phyloP scores from a whole-genome alignment of 2,113 vertebrate genomes.

The Sebastes fasciatus region DNA sequence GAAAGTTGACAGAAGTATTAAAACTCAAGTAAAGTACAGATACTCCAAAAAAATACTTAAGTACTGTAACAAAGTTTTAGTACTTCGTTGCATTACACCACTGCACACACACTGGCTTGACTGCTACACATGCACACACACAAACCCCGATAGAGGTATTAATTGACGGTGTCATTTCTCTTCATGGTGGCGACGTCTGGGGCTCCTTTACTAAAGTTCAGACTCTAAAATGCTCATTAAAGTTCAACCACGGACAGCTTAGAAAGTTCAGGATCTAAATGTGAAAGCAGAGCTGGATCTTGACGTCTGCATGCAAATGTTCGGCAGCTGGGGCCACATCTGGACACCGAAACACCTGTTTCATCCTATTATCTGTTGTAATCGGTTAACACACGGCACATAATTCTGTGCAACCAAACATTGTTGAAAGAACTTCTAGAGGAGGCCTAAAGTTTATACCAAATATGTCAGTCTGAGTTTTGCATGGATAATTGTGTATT shows the following conservation, averaged over 20 bases:
- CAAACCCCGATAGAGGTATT: background rate
- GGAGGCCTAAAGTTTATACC: background rate
- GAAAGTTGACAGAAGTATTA: too few species aligned
- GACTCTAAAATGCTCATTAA: background rate
- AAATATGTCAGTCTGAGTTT: background rate
- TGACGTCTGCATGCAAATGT: slow-evolving; percentile 3
- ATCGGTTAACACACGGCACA: background rate
- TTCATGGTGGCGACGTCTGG: background rate
- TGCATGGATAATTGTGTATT: background rate
- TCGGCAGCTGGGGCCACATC: slow-evolving; percentile 4
- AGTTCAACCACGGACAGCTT: slow-evolving; percentile 16
- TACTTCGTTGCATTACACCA: too few species aligned
- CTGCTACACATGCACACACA: background rate
- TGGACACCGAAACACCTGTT: background rate
- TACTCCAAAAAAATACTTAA: too few species aligned
- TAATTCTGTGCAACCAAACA: background rate
- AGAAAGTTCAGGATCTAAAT: slow-evolving; percentile 7
- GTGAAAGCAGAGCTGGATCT: background rate
- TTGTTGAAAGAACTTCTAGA: background rate
- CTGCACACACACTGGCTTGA: background rate
- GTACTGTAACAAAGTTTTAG: too few species aligned
- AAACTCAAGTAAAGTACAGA: too few species aligned
- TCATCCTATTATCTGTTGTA: background rate
- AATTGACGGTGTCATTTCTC: slow-evolving; percentile 20
- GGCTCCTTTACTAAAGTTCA: slow-evolving; percentile 11